Evolutionary conservation across 92 coral and sea anemone species (phyloP).

Genomic region (Epizoanthus ramosus): DNA sequence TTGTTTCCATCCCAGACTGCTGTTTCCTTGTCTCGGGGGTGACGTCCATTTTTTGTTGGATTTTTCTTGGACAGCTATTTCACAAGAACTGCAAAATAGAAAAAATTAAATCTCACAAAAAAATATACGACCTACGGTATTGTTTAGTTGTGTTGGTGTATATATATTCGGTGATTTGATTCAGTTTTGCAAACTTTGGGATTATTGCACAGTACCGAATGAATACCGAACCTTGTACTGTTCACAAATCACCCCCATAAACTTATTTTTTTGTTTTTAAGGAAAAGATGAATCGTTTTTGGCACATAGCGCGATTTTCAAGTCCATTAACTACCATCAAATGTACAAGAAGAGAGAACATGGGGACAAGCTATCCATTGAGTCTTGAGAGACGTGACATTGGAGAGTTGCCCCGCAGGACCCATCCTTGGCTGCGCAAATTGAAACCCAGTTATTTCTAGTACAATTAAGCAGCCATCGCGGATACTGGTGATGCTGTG

Average conservation of each 20-base stretch:
- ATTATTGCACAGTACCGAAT: not conserved
- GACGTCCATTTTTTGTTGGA: no score
- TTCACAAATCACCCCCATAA: not conserved
- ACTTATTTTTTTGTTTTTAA: constrained; percentile 15
- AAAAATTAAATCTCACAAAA: no score
- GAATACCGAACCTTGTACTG: not conserved
- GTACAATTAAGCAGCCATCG: no score
- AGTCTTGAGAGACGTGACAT: not conserved
- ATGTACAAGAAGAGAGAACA: not conserved
- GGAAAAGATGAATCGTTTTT: constrained; percentile 85
- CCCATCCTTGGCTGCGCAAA: no score
- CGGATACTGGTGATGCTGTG: no score
- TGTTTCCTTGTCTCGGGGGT: no score
- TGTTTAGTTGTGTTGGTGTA: no score
- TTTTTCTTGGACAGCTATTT: no score
- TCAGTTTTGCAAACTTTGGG: not conserved
- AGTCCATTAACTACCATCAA: constrained; percentile 63
- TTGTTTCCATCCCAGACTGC: no score
- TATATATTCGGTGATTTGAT: not conserved
- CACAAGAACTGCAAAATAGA: no score
- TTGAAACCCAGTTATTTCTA: no score
- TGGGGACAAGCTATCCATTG: not conserved
- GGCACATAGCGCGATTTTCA: constrained; percentile 94
- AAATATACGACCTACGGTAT: no score
- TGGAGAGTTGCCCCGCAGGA: not conserved